Evolutionary conservation across 2,113 vertebrate species (phyloP).

Genomic region (Alligator mississippiensis): DNA sequence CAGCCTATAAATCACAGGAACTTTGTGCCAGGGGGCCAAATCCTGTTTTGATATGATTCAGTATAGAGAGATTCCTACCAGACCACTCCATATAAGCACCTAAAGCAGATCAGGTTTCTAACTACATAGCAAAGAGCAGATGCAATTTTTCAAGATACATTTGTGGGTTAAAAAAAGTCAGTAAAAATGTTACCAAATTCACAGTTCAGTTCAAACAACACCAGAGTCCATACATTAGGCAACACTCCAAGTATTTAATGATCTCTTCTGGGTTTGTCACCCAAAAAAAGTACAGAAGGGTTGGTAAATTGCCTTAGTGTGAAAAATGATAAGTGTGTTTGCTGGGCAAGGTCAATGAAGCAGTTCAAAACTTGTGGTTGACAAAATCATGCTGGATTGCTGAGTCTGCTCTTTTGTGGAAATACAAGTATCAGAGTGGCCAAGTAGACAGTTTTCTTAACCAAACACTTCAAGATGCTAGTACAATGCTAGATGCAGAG

Average conservation of each 20-base stretch:
- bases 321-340: slow-evolving; percentile 53
- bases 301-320: slow-evolving; percentile 50
- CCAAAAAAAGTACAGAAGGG: slow-evolving; percentile 38
- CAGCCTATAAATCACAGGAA: slow-evolving; percentile 57
- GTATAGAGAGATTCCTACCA: slow-evolving; percentile 58
- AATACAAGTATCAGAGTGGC: slow-evolving; percentile 18
- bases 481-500: neutral
- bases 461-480: neutral
- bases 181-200: slow-evolving; percentile 56
- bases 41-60: slow-evolving; percentile 60
- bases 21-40: neutral
- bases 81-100: slow-evolving; percentile 29
- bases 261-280: slow-evolving; percentile 66
- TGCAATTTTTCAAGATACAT: slow-evolving; percentile 52
- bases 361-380: neutral
- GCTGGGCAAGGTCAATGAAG: slow-evolving; percentile 47
- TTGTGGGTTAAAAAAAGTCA: slow-evolving; percentile 54
- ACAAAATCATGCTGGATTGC: neutral
- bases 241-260: slow-evolving; percentile 39
- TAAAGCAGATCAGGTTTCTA: slow-evolving; percentile 47
- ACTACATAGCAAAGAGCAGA: slow-evolving; percentile 47
- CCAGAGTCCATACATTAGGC: slow-evolving; percentile 59
- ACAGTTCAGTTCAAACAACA: slow-evolving; percentile 60
- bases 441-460: slow-evolving; percentile 21
- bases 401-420: slow-evolving; percentile 30